Conservation (phyloP, 2,888 invertebrate genomes). For the Perdita meconis region DNA sequence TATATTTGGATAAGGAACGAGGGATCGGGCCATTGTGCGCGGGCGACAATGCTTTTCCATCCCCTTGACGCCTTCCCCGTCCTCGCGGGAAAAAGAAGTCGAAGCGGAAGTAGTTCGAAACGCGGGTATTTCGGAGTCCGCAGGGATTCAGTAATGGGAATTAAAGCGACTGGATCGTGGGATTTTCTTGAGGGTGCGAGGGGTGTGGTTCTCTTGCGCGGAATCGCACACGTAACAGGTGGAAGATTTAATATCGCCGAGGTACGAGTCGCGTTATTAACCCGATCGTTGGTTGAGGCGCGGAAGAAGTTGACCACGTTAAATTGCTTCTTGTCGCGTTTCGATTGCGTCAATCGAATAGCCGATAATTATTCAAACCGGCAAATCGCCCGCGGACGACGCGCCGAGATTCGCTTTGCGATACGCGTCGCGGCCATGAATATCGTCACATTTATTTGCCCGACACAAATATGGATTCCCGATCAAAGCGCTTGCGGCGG, state of each 20-base stretch:
- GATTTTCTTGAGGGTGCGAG: background rate
- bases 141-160: slow-evolving; percentile 21
- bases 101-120: slow-evolving; percentile 15
- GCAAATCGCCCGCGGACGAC: background rate
- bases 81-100: slow-evolving; percentile 24
- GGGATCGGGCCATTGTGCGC: slow-evolving; percentile 36
- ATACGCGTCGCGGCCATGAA: slow-evolving; percentile 12
- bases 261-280: background rate
- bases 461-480: slow-evolving; percentile 50
- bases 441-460: slow-evolving; percentile 60
- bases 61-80: slow-evolving; percentile 18
- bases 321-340: slow-evolving; percentile 6
- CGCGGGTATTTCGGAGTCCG: background rate
- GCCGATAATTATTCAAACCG: slow-evolving; percentile 29
- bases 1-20: too few relatives aligned
- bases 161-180: background rate
- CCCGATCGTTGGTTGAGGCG: background rate
- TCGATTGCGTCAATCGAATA: background rate
- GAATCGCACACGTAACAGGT: background rate
- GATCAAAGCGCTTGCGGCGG: slow-evolving; percentile 46
- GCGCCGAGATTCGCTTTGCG: background rate
- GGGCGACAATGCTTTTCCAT: slow-evolving; percentile 22
- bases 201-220: background rate
- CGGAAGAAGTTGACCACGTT: background rate
- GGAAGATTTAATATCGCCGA: background rate